phyloP scores from a whole-genome alignment of 2,113 vertebrate species.

The Lota lota region DNA sequence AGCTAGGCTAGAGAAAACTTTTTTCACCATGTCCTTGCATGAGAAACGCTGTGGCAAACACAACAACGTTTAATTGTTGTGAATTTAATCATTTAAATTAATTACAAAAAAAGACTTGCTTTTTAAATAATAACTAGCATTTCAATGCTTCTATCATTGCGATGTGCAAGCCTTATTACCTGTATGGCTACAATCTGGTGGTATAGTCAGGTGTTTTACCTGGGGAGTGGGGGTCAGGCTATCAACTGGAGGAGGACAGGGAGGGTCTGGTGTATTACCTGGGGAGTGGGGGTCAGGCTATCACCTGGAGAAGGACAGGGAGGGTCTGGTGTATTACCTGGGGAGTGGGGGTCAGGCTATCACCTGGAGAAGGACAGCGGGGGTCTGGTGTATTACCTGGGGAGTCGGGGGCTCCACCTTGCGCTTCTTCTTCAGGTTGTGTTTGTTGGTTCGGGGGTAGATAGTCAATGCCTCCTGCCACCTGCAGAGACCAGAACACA shows the following conservation, averaged over 20 bases:
- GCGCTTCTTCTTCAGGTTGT: slow-evolving; percentile 98
- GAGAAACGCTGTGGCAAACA: too few species aligned
- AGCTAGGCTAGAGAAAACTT: too few species aligned
- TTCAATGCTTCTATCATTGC: too few species aligned
- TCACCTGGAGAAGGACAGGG: neutral
- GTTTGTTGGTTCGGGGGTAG: slow-evolving; percentile 94
- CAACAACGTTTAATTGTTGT: too few species aligned
- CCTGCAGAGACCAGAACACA: slow-evolving; percentile 58
- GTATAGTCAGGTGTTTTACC: too few species aligned
- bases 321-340: neutral
- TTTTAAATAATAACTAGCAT: too few species aligned
- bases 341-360: neutral
- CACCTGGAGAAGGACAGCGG: neutral
- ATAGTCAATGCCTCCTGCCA: slow-evolving; percentile 93
- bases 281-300: neutral
- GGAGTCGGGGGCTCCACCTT: slow-evolving; percentile 93
- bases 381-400: slow-evolving; percentile 78
- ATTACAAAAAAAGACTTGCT: too few species aligned
- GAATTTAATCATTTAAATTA: too few species aligned
- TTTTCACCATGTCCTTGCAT: too few species aligned
- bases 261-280: neutral
- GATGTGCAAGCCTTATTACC: too few species aligned
- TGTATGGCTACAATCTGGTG: too few species aligned
- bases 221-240: neutral
- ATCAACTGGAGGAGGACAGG: neutral